Base-by-base conservation (phyloP, 53 echinoderm and acorn worm species). In the Mesocentrotus franciscanus region DNA sequence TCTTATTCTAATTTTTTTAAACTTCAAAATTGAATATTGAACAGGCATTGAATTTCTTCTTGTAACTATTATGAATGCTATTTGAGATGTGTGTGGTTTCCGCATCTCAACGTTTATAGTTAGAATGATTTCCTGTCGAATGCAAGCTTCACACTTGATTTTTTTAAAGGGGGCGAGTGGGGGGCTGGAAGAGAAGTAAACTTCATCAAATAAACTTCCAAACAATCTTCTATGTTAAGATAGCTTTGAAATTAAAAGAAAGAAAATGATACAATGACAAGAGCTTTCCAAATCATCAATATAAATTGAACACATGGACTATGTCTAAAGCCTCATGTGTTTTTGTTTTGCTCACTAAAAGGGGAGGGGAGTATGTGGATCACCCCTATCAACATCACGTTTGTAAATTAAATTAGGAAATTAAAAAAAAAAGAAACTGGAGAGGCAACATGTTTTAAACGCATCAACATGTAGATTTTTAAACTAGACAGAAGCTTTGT, bases 381-480 rank as follows among this genome's bases (percentile, higher is more conserved):
- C 74, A 74, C 29, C 74, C 9, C 32, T 30, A 74, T 84, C 49
- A 49, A 15, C 24, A 17, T 84, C 84, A 16, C 27, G 87, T 13
- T n/a, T 87, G 26, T 8, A 58, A 57, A 87, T 87, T 58, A 87
- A n/a, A 87, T 87, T 26, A 87, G 87, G 87, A 87, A 87, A 20
- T 87, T 30, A 4, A 85, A 85, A 56, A 34, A 56, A 87, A 87
- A 20, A 8, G 7, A 84, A 39, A 42, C 16, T 42, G 8, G 59
- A 58, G 58, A 20, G n/a, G 5, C 59, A 87, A 87, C 58, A n/a
- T 33, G 87, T 85, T 85, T 57, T 33, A 85, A 56, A 85, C 12
- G 26, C 87, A 85, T 56, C 59, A 56, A 85, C 34, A 24, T 58
- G n/a, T 27, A 87, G 74, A 74, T 30, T 32, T 30, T 74, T 10